Evolutionary conservation across 1,140 invertebrate genomes (phyloP).

Genomic region (Magallana angulata): DNA sequence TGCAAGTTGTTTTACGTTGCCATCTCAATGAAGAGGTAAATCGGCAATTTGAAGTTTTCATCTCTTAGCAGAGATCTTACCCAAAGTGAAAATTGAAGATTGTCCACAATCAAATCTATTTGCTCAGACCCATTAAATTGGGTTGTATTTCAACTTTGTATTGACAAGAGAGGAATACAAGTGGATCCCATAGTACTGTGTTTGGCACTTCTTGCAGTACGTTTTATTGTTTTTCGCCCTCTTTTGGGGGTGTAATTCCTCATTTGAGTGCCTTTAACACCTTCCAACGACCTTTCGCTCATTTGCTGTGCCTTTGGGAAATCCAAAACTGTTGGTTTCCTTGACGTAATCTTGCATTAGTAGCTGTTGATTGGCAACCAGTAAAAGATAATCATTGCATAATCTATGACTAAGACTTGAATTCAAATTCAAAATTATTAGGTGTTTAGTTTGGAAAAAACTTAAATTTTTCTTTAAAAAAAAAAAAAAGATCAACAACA

Average conservation of each 20-base stretch:
- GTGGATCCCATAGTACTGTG: conserved; percentile 3
- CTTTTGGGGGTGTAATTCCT: conserved; percentile 17
- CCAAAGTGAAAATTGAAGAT: conserved; percentile 13
- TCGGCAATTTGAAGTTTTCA: conserved; percentile 19
- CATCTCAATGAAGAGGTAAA: conserved; percentile 5
- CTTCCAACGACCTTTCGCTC: conserved; percentile 8
- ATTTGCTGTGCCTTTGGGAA: conserved; percentile 7
- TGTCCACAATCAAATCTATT: conserved; percentile 34
- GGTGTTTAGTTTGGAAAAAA: too few species aligned
- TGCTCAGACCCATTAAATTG: conserved; percentile 23
- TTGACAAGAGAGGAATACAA: conserved; percentile 8
- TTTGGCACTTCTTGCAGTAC: conserved; percentile 5
- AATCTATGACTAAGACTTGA: conserved; percentile 13
- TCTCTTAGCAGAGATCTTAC: conserved; percentile 30
- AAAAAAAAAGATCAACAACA: too few species aligned
- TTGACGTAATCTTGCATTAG: conserved; percentile 8
- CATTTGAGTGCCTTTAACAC: conserved; percentile 33
- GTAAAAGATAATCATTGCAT: background rate
- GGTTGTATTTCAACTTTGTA: conserved; percentile 36
- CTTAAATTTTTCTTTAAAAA: too few species aligned
- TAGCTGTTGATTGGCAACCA: background rate
- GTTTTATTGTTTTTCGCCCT: conserved; percentile 28
- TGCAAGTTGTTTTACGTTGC: background rate
- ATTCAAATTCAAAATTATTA: background rate
- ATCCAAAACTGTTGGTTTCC: conserved; percentile 7